These are phyloP conservation scores for Suncus etruscus DNA, from an alignment of 2,113 vertebrate species.

Conservation along the genomic window DNA sequence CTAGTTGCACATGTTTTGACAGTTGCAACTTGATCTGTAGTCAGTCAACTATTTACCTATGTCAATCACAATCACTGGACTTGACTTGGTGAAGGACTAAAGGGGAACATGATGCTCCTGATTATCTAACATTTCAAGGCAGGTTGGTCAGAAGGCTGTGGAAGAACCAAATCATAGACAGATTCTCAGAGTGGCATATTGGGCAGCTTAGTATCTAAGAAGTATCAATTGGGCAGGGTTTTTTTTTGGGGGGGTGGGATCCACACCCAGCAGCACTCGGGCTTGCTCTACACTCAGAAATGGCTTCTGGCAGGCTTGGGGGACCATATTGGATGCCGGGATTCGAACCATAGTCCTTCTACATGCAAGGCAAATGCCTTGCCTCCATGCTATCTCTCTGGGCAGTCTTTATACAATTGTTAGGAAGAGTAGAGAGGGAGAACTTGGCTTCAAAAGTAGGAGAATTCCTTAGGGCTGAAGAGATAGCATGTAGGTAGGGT, in stretches of 20 bases:
- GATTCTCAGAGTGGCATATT: not conserved
- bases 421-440: slow-evolving; percentile 10
- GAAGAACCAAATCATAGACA: not conserved
- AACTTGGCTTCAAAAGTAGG: slow-evolving; percentile 12
- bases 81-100: not conserved
- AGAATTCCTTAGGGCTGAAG: too few relatives aligned
- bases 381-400: too few relatives aligned
- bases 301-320: too few relatives aligned
- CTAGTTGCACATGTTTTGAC: slow-evolving; percentile 28
- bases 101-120: not conserved
- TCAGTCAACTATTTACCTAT: not conserved
- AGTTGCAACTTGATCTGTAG: slow-evolving; percentile 49
- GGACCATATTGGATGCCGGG: too few relatives aligned
- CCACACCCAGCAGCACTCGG: too few relatives aligned
- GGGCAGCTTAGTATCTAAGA: slow-evolving; percentile 9
- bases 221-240: too few relatives aligned
- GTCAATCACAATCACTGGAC: not conserved
- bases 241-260: too few relatives aligned
- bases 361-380: too few relatives aligned
- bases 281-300: too few relatives aligned
- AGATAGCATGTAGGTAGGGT: too few relatives aligned
- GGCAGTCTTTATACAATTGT: not conserved
- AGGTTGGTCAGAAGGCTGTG: not conserved
- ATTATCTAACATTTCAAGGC: not conserved
- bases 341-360: too few relatives aligned